phyloP scores from a whole-genome alignment of 2,797 vertebrate genomes.

The Apodemus agrarius region DNA sequence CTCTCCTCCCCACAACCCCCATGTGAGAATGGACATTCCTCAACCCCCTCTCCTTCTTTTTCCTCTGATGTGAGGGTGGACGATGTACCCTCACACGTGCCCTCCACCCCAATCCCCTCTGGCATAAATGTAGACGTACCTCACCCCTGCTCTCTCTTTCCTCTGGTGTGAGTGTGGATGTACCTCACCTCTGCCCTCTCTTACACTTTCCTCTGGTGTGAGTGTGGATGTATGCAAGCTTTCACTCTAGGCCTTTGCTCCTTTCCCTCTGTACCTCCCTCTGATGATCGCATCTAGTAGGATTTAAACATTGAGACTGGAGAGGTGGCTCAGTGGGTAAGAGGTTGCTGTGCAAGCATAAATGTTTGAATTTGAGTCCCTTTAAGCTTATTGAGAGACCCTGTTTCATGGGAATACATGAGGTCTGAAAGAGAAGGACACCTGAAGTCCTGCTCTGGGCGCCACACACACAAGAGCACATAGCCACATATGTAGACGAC shows the following conservation, averaged over 20 bases:
- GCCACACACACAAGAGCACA: neutral
- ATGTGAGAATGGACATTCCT: neutral
- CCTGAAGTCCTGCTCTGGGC: neutral
- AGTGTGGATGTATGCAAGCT: constrained; percentile 24
- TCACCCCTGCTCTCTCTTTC: too few species aligned
- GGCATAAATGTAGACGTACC: too few species aligned
- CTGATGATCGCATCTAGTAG: neutral
- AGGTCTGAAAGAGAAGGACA: neutral
- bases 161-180: neutral
- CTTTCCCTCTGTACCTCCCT: neutral
- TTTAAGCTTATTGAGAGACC: neutral
- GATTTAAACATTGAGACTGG: constrained; percentile 7
- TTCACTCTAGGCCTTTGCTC: neutral
- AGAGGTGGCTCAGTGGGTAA: neutral
- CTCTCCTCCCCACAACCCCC: too few species aligned
- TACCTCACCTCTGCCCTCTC: neutral
- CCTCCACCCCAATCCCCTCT: too few species aligned
- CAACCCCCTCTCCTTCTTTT: neutral
- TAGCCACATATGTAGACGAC: neutral
- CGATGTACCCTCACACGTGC: too few species aligned
- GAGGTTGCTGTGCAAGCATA: neutral
- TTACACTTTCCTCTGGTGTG: neutral
- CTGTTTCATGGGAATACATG: neutral
- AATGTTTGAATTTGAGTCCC: neutral
- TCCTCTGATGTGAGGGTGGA: neutral